Conservation (phyloP, 2,113 vertebrate species). For the Gallinago jamesoni region DNA sequence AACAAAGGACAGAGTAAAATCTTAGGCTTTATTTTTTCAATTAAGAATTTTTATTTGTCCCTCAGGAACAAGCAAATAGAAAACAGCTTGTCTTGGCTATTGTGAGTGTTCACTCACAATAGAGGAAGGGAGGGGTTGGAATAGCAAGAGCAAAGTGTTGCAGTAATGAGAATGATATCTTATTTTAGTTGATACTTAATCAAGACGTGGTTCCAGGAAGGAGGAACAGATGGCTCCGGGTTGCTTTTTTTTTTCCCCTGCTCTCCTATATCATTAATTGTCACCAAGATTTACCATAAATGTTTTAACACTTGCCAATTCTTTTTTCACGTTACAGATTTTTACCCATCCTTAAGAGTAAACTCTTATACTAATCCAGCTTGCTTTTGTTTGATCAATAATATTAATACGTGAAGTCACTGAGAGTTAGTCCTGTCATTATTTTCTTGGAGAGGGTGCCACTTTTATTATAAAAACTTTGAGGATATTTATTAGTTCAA, state of each 20-base stretch:
- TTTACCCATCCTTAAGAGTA: neutral
- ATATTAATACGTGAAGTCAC: neutral
- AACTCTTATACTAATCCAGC: neutral
- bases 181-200: conserved; percentile 19
- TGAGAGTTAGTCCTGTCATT: neutral
- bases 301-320: neutral
- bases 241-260: neutral
- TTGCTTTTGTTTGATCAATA: neutral
- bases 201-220: neutral
- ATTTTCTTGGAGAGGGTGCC: neutral
- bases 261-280: neutral
- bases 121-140: neutral
- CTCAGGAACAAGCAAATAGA: neutral
- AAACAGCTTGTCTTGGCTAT: neutral
- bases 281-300: neutral
- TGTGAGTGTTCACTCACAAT: neutral
- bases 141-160: neutral
- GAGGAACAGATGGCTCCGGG: neutral
- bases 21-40: neutral
- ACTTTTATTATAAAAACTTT: neutral
- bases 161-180: neutral
- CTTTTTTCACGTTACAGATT: neutral
- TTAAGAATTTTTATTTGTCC: neutral
- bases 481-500: neutral
- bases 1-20: neutral